Evolutionary conservation across 2,888 invertebrate species (phyloP).

Genomic region (Pasiphila rectangulata): DNA sequence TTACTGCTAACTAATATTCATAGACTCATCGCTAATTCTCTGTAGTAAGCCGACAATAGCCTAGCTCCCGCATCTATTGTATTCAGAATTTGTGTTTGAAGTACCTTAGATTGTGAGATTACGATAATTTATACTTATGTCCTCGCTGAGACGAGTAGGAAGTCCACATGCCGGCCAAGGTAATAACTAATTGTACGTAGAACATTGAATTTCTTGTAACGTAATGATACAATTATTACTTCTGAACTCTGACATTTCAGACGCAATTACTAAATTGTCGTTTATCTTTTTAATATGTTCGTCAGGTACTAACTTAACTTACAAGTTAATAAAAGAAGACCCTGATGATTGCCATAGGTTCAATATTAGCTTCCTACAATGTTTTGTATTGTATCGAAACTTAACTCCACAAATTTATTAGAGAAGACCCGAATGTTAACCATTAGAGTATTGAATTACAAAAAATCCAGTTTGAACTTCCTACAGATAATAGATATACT

Average conservation of each 20-base stretch:
- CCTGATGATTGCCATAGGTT: too few species aligned
- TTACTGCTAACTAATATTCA: slow-evolving; percentile 22
- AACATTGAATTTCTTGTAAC: slow-evolving; percentile 40
- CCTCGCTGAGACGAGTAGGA: slow-evolving; percentile 38
- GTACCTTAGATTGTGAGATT: slow-evolving; percentile 29
- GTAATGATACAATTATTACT: slow-evolving; percentile 44
- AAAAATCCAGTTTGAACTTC: slow-evolving; percentile 19
- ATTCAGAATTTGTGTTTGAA: slow-evolving; percentile 36
- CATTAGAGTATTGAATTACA: slow-evolving; percentile 17
- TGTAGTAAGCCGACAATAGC: slow-evolving; percentile 24
- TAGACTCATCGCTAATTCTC: slow-evolving; percentile 22
- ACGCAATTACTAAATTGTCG: slow-evolving; percentile 17
- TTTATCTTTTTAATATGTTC: slow-evolving; percentile 16
- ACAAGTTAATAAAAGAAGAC: too few species aligned
- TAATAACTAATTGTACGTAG: slow-evolving; percentile 41
- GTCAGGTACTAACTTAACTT: too few species aligned
- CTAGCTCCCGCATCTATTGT: slow-evolving; percentile 39
- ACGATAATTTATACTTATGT: slow-evolving; percentile 30
- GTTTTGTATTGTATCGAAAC: slow-evolving; percentile 4
- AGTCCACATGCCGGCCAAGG: slow-evolving; percentile 43
- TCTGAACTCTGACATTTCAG: slow-evolving; percentile 38
- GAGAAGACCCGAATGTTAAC: slow-evolving; percentile 3
- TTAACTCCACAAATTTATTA: slow-evolving; percentile 9
- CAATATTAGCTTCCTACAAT: too few species aligned
- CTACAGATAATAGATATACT: slow-evolving; percentile 16